These are phyloP conservation scores for Cyaniris semiargus DNA, from an alignment of 2,888 invertebrate species.

Conservation along the genomic window DNA sequence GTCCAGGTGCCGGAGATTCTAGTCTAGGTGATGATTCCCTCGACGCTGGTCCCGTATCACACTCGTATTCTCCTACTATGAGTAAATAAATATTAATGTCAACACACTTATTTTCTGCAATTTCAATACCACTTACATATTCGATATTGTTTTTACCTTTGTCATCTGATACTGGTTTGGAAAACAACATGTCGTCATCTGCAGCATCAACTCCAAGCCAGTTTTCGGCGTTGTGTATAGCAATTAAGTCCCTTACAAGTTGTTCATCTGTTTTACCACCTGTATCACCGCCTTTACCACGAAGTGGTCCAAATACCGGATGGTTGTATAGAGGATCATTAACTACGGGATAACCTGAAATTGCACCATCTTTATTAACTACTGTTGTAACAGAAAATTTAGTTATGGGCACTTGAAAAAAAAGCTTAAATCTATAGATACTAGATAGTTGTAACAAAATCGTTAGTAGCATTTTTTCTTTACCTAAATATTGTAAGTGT, in stretches of 20 bases:
- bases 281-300: constrained; percentile 93
- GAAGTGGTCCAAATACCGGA: constrained; percentile 95
- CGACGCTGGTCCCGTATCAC: constrained; percentile 82
- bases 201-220: constrained; percentile 96
- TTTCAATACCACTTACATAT: neutral
- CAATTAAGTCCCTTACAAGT: constrained; percentile 91
- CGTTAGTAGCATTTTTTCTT: constrained; percentile 35
- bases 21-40: constrained; percentile 87
- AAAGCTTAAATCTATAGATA: too few species aligned
- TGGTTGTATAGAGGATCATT: constrained; percentile 99
- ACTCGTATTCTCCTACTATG: constrained; percentile 82
- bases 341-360: constrained; percentile 94
- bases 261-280: constrained; percentile 95
- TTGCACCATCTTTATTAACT: neutral
- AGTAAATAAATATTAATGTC: constrained; percentile 2
- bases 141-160: constrained; percentile 59
- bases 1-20: constrained; percentile 81
- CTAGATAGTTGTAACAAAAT: neutral
- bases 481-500: constrained; percentile 98
- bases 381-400: too few species aligned
- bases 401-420: too few species aligned
- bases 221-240: constrained; percentile 96
- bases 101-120: neutral
- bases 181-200: constrained; percentile 91
- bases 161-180: constrained; percentile 86